Conservation (phyloP, 2,797 vertebrate genomes). For the Mareca penelope region DNA sequence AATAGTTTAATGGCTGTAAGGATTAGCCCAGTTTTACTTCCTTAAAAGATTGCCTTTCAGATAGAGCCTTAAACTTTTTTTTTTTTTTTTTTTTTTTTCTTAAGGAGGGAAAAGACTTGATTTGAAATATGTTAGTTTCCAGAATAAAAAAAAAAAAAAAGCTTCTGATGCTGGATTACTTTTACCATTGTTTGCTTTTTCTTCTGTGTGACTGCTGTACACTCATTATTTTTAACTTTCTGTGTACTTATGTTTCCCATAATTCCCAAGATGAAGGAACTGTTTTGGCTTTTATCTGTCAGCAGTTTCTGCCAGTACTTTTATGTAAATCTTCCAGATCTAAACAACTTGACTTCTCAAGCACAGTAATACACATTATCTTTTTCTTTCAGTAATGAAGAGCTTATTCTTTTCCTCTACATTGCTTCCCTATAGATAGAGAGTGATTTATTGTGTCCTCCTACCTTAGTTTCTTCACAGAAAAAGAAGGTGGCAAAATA, state of each 20-base stretch:
- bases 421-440: not conserved
- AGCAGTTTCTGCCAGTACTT: conserved; percentile 38
- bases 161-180: not conserved
- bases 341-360: conserved; percentile 44
- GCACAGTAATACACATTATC: not conserved
- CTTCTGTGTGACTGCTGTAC: not conserved
- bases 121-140: not conserved
- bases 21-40: conserved; percentile 42
- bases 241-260: conserved; percentile 10
- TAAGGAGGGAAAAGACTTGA: not conserved
- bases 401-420: not conserved
- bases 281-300: conserved; percentile 46
- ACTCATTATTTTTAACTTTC: conserved; percentile 36
- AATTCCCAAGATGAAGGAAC: conserved; percentile 35
- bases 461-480: not conserved
- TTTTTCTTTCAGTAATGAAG: conserved; percentile 13
- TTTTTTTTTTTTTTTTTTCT: not conserved
- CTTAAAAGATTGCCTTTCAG: not conserved
- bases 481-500: not conserved
- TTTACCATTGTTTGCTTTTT: not conserved
- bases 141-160: not conserved
- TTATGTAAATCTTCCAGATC: conserved; percentile 47
- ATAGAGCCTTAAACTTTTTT: not conserved
- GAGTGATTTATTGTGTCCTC: not conserved
- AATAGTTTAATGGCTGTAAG: not conserved